Conservation (phyloP, 2,113 vertebrate species). For the Nesoenas mayeri region DNA sequence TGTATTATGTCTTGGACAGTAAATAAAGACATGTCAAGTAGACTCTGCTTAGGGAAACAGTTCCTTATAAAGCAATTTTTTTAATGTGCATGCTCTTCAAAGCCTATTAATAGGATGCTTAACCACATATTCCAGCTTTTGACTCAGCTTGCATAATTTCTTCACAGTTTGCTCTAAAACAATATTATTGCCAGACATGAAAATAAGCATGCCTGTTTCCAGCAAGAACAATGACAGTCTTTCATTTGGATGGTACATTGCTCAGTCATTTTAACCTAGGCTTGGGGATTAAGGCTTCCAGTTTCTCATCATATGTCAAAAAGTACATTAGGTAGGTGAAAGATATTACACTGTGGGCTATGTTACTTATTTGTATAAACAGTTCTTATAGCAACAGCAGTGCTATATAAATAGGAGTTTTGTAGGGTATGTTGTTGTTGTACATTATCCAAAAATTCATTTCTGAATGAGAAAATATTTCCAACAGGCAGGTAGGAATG, state of each 20-base stretch:
- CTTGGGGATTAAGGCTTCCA: slow-evolving; percentile 27
- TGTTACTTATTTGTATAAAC: slow-evolving; percentile 46
- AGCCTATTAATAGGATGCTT: neutral
- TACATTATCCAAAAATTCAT: neutral
- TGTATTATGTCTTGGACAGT: neutral
- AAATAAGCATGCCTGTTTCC: slow-evolving; percentile 36
- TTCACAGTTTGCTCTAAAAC: slow-evolving; percentile 55
- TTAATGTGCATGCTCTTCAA: neutral
- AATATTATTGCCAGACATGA: slow-evolving; percentile 9
- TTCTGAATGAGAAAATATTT: slow-evolving; percentile 23
- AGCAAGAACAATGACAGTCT: slow-evolving; percentile 44
- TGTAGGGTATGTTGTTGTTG: neutral
- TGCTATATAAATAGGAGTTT: neutral
- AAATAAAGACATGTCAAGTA: neutral
- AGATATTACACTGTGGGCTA: slow-evolving; percentile 5
- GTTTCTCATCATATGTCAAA: slow-evolving; percentile 42
- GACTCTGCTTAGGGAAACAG: neutral
- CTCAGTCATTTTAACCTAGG: slow-evolving; percentile 19
- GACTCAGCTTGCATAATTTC: slow-evolving; percentile 13
- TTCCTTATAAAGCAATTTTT: neutral
- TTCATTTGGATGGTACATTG: slow-evolving; percentile 25
- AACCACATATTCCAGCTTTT: slow-evolving; percentile 36
- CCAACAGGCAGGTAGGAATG: neutral
- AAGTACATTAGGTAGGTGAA: slow-evolving; percentile 45
- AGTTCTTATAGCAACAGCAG: neutral